These are phyloP conservation scores for Eira barbara DNA, from an alignment of 2,113 vertebrate species.

Conservation along the genomic window DNA sequence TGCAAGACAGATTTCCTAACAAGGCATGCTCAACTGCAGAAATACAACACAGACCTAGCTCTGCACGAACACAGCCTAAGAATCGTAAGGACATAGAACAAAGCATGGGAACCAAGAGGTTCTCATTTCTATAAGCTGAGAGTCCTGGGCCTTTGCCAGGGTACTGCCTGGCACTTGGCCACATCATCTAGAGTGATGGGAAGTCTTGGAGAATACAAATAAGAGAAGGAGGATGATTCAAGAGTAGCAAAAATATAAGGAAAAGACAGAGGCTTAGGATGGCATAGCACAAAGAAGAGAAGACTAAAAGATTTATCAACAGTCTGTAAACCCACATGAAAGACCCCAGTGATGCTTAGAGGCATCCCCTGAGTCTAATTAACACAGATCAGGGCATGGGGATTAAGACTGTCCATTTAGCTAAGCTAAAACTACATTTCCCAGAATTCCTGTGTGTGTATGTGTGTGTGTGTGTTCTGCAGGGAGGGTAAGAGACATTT, in stretches of 20 bases:
- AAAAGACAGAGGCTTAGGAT: not conserved
- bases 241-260: not conserved
- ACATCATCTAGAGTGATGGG: not conserved
- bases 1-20: not conserved
- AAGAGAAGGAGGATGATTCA: not conserved
- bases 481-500: not conserved
- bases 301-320: not conserved
- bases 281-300: not conserved
- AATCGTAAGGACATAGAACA: not conserved
- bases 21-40: not conserved
- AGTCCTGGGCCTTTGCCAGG: not conserved
- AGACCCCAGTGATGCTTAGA: not conserved
- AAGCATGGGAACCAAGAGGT: not conserved
- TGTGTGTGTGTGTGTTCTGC: too few relatives aligned
- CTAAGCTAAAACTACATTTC: not conserved
- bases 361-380: not conserved
- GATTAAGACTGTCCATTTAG: not conserved
- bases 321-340: not conserved
- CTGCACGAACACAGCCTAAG: not conserved
- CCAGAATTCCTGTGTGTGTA: not conserved
- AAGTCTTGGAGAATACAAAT: not conserved
- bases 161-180: conserved; percentile 12
- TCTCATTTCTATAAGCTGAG: not conserved
- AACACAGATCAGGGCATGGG: not conserved
- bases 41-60: not conserved